Evolutionary conservation across 2,797 vertebrate species (phyloP), one percentile per base, ranked within the genome.

Genomic region (Falco berigora): DNA sequence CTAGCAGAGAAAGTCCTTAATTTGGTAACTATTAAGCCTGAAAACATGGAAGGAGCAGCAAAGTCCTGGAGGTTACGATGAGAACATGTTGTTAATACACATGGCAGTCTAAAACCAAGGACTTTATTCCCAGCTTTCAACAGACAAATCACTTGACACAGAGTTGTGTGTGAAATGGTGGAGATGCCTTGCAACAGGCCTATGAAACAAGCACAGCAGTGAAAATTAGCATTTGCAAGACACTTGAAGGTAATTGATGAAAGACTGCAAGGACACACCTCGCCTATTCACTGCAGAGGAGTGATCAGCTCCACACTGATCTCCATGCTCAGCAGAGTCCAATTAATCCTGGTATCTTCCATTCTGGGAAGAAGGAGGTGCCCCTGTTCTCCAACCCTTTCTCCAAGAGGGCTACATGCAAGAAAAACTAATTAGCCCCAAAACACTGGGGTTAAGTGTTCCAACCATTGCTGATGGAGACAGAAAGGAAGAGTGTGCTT

Each of bases 1-100:
- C 42, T 7, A n/a, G 56, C 49, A 49, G 67, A 84, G 74, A 17
- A 28, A 42, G 49, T 10, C 69, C 64, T 40, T 19, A 5, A 18
- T 8, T 18, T 10, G 58, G 6, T 12, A 28, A 50, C 8, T 10
- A 5, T 17, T 17, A 11, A 30, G 55, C 90, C 71, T 24, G 68
- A 46, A 38, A 61, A 49, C 13, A 27, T 4, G n/a, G 62, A 22
- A 47, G 64, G 59, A 67, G 40, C 3, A 4, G 63, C 40, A 25
- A 30, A 50, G 74, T 52, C 59, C 36, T 2, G n/a, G 32, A 67
- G n/a, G 61, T 27, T 15, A 14, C 4, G 0, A 14, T 0, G 42
- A 28, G 63, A 72, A 19, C 7, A 1, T 7, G 49, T 10, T 18
- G 17, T n/a, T 14, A 25, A 36, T 4, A 2, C n/a, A 22, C 52